Evolutionary conservation across 2,888 invertebrate species (phyloP).

Genomic region (Caenorhabditis uteleia): DNA sequence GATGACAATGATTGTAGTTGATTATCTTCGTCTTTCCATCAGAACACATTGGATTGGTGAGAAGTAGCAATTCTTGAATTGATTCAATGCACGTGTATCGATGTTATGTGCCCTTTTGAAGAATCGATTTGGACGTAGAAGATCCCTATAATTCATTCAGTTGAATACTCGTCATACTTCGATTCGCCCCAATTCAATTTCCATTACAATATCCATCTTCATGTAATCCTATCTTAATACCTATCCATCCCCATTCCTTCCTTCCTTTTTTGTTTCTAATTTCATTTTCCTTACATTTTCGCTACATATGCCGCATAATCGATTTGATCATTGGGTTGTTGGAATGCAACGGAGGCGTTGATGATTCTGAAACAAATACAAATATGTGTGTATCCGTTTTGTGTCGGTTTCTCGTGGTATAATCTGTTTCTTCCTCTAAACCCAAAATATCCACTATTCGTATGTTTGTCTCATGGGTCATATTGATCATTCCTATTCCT

Average conservation of each 20-base stretch:
- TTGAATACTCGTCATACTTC: too few species aligned
- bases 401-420: not conserved
- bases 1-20: too few species aligned
- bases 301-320: conserved; percentile 28
- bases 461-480: too few species aligned
- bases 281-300: conserved; percentile 10
- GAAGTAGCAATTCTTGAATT: conserved; percentile 65
- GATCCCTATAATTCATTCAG: conserved; percentile 24
- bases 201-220: too few species aligned
- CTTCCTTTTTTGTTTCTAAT: not conserved
- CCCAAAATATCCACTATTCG: too few species aligned
- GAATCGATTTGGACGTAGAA: conserved; percentile 28
- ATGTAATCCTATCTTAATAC: not conserved
- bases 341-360: conserved; percentile 14
- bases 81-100: conserved; percentile 57
- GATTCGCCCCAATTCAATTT: not conserved
- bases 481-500: too few species aligned
- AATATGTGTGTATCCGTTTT: not conserved
- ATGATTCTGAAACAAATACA: conserved; percentile 20
- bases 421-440: too few species aligned
- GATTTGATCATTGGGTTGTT: conserved; percentile 18
- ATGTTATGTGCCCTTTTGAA: conserved; percentile 48
- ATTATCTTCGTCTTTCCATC: conserved; percentile 55
- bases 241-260: not conserved
- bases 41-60: conserved; percentile 62